Percentiles rank a stretch among this genome's conserved stretches.
phyloP scores from a whole-genome alignment of 2,113 vertebrate species.

The Salvelinus sp. region DNA sequence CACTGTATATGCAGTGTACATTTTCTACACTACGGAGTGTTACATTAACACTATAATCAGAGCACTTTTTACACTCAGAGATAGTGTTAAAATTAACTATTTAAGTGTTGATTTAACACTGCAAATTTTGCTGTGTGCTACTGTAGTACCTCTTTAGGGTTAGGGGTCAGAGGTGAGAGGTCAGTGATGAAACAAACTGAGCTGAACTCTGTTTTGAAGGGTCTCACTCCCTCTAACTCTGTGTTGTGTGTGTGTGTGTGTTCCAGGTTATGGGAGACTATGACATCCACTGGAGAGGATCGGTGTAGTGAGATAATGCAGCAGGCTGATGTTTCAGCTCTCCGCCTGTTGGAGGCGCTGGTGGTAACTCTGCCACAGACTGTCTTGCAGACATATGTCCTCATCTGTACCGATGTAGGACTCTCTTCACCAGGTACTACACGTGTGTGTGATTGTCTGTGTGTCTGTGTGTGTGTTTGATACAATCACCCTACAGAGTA shows the following conservation, averaged over 20 bases:
- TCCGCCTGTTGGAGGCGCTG: constrained; percentile 80
- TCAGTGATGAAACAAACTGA: too few species aligned
- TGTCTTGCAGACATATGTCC: constrained; percentile 77
- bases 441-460: too few species aligned
- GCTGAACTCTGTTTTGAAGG: neutral
- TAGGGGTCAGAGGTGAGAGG: too few species aligned
- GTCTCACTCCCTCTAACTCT: neutral
- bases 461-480: too few species aligned
- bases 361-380: constrained; percentile 82
- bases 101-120: too few species aligned
- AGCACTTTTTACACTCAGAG: too few species aligned
- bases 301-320: constrained; percentile 61
- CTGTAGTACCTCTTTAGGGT: too few species aligned
- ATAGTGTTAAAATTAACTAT: too few species aligned
- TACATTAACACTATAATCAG: too few species aligned
- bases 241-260: neutral
- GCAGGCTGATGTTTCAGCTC: constrained; percentile 74
- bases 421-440: constrained; percentile 17
- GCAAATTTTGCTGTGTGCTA: too few species aligned
- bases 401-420: constrained; percentile 72
- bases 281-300: constrained; percentile 10
- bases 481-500: neutral
- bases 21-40: too few species aligned
- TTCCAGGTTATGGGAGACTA: constrained; percentile 77
- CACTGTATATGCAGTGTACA: too few species aligned